Conservation (phyloP, 2,113 vertebrate species). For the Rhagologus leucostigma region DNA sequence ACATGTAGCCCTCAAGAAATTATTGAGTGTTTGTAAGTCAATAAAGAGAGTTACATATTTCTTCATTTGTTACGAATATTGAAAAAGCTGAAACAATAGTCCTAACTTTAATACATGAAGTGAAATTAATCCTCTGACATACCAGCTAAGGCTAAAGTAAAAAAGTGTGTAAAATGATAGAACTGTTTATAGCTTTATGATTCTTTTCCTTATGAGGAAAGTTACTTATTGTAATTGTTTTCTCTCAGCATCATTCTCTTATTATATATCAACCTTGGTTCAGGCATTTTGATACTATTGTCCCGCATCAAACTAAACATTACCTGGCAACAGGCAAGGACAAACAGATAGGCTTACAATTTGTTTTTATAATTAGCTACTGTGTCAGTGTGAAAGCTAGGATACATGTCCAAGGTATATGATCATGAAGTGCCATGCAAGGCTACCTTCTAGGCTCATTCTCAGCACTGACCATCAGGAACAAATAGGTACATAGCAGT, state of each 20-base stretch:
- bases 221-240: neutral
- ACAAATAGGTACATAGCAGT: constrained; percentile 10
- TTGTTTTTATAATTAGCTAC: constrained; percentile 76
- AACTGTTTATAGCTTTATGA: neutral
- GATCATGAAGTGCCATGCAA: constrained; percentile 13
- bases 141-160: neutral
- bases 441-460: constrained; percentile 64
- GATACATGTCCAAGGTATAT: constrained; percentile 33
- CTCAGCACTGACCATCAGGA: neutral
- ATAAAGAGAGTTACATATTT: neutral
- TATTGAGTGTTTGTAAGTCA: neutral
- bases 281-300: constrained; percentile 30
- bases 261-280: constrained; percentile 8
- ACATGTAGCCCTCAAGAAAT: neutral
- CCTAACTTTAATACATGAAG: neutral
- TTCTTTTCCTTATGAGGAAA: neutral
- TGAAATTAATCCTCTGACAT: neutral
- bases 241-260: constrained; percentile 2
- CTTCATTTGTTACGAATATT: neutral
- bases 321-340: constrained; percentile 66
- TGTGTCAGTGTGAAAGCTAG: constrained; percentile 67
- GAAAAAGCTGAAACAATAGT: neutral
- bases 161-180: neutral
- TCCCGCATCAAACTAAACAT: constrained; percentile 7
- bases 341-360: constrained; percentile 74